phyloP scores from a whole-genome alignment of 2,113 vertebrate species.

The Bucco capensis region DNA sequence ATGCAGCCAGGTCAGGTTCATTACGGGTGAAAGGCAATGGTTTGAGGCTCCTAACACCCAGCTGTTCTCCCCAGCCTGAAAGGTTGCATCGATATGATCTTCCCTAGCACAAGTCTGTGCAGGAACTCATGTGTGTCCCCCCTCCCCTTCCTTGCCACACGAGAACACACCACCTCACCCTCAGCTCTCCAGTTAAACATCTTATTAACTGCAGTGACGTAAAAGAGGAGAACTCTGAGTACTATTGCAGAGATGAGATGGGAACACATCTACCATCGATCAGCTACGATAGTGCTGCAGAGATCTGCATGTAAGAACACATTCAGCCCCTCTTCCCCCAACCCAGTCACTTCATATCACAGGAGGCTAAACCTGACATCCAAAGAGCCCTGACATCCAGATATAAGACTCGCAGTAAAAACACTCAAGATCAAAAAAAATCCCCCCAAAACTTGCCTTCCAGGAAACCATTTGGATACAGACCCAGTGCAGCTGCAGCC shows the following conservation, averaged over 20 bases:
- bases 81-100: not conserved
- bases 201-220: constrained; percentile 45
- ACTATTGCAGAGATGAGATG: not conserved
- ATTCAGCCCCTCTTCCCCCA: not conserved
- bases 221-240: constrained; percentile 20
- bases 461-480: constrained; percentile 48
- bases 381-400: not conserved
- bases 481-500: constrained; percentile 32
- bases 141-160: not conserved
- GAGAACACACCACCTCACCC: not conserved
- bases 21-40: not conserved
- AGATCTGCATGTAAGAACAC: not conserved
- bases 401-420: not conserved
- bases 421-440: not conserved
- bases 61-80: not conserved
- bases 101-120: not conserved
- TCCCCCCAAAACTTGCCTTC: constrained; percentile 1
- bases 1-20: not conserved
- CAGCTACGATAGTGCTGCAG: not conserved
- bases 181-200: constrained; percentile 33
- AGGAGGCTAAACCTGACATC: constrained; percentile 37
- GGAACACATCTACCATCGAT: not conserved
- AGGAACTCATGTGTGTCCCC: not conserved
- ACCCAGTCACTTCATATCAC: not conserved
- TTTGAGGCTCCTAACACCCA: not conserved